A percentile compares a stretch with the other conserved stretches of the same genome.
These are phyloP conservation scores for Trichopria drosophilae DNA, from an alignment of 2,888 invertebrate genomes.

Conservation along the genomic window DNA sequence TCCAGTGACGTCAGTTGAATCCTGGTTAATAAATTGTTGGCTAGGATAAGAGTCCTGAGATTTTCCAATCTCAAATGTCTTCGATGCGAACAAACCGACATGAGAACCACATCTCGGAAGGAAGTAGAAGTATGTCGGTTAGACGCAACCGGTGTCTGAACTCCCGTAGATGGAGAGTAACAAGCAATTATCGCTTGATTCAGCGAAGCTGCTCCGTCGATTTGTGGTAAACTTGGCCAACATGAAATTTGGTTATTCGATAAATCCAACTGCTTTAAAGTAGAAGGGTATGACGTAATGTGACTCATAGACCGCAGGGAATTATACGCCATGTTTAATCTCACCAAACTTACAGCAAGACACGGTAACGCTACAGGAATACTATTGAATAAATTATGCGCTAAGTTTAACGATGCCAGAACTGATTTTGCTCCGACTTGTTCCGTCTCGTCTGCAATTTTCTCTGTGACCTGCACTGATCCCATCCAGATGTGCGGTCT, in stretches of 20 bases:
- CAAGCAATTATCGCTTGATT: constrained; percentile 73
- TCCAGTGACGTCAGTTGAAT: constrained; percentile 82
- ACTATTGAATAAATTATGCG: constrained; percentile 86
- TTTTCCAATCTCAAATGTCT: constrained; percentile 81
- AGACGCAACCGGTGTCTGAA: constrained; percentile 40
- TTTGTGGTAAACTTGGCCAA: constrained; percentile 82
- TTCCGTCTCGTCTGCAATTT: constrained; percentile 65
- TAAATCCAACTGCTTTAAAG: constrained; percentile 87
- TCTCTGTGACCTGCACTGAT: constrained; percentile 69
- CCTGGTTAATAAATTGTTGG: constrained; percentile 81
- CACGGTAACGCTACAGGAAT: constrained; percentile 90
- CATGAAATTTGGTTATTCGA: constrained; percentile 89
- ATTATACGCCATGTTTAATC: constrained; percentile 91
- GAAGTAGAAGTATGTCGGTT: constrained; percentile 62
- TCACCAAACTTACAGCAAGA: constrained; percentile 80
- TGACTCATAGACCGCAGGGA: constrained; percentile 63
- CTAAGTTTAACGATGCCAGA: constrained; percentile 78
- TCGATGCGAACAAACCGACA: constrained; percentile 83
- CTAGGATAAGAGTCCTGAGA: constrained; percentile 79
- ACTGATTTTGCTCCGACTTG: constrained; percentile 65
- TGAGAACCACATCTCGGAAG: constrained; percentile 72
- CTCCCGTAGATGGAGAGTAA: constrained; percentile 62
- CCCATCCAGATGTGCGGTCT: constrained; percentile 80
- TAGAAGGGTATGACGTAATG: constrained; percentile 86
- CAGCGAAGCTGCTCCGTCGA: constrained; percentile 65